Base-by-base conservation (phyloP, 2,888 invertebrate species). In the Eristalis tenax region DNA sequence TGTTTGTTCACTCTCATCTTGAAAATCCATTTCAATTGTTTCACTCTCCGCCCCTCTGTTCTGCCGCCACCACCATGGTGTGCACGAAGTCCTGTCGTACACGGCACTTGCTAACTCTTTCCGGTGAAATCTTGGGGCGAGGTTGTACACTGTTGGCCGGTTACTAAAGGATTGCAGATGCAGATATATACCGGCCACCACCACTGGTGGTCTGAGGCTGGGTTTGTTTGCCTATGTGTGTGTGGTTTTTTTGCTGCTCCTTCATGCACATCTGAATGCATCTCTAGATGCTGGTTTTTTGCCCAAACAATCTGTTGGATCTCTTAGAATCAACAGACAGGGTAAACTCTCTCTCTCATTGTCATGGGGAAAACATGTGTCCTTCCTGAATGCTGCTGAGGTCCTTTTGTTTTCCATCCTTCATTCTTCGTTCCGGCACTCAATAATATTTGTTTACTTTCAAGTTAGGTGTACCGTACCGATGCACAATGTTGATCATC, bases 21-120 rank as follows among this genome's bases (percentile, higher is more conserved):
- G 79, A 87, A 87, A 87, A 87, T 83, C 79, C 79, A 83, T 87
- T 87, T 87, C 87, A 76, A 87, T 87, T 87, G 87, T 87, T 87
- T 87, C 83, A 78, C 59, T 50, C 38, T 35, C 75, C 43, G 5
- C 43, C 22, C 71, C 79, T 28, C 78, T 22, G 61, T 64, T 6
- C 57, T 32, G 22, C 43, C 76, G 40, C 40, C 13, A 4, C 56
- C 5, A 6, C 57, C 10, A 10, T 8, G 57, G n/a, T 4, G 65
- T 28, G 22, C 13, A 65, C 8, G 23, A 35, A 65, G 23, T 73
- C 64, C 66, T 71, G 66, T 74, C 68, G 64, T 65, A 56, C 76
- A 68, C 11, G 76, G 13, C 13, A 75, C 61, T 32, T 38, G 66
- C 74, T 71, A 73, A 64, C 56, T 75, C 61, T 63, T 73, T 66